Percentiles rank a stretch among this genome's conserved stretches.
phyloP scores from a whole-genome alignment of 2,113 vertebrate genomes.

The Pampusana beccarii region DNA sequence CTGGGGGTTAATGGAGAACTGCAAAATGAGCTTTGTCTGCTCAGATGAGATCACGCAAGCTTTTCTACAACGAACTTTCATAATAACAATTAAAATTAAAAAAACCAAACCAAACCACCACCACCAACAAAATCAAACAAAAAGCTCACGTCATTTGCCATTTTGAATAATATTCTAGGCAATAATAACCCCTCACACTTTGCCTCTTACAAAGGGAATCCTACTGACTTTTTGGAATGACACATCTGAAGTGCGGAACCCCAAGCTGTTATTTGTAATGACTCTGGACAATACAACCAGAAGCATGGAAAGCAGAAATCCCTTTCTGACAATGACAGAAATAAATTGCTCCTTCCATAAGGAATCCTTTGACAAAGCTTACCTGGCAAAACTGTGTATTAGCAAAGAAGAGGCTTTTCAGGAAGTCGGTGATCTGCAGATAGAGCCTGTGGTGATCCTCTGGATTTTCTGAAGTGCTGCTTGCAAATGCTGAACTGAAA shows the following conservation, averaged over 20 bases:
- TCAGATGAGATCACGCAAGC: background rate
- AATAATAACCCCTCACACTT: background rate
- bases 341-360: background rate
- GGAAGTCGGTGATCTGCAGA: slow-evolving; percentile 72
- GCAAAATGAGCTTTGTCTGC: background rate
- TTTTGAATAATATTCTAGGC: background rate
- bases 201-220: background rate
- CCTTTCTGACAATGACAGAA: background rate
- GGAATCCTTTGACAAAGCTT: background rate
- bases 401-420: slow-evolving; percentile 67
- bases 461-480: slow-evolving; percentile 44
- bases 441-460: slow-evolving; percentile 73
- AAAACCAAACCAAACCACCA: no score
- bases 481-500: slow-evolving; percentile 61
- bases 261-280: background rate
- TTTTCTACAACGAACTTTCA: background rate
- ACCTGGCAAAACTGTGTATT: slow-evolving; percentile 70
- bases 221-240: background rate
- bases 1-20: background rate
- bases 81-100: background rate
- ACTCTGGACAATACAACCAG: background rate
- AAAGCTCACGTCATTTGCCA: background rate
- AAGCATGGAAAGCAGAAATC: background rate
- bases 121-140: no score
- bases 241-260: background rate